These are phyloP conservation scores for Eupithecia vulgata DNA, from an alignment of 2,888 invertebrate species.

Conservation along the genomic window DNA sequence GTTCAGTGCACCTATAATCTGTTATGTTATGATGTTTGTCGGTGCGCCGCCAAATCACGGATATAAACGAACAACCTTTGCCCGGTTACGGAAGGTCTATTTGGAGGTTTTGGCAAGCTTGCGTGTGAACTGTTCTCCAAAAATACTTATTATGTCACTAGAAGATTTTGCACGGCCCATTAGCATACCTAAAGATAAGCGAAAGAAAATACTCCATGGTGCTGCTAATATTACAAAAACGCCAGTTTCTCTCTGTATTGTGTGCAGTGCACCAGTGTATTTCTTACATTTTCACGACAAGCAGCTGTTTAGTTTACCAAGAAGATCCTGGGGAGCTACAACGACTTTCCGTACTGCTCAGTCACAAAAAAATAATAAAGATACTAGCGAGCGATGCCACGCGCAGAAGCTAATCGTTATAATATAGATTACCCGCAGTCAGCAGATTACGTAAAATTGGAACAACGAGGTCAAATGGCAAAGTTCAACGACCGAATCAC, in stretches of 20 bases:
- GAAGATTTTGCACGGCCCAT: background rate
- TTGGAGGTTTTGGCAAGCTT: background rate
- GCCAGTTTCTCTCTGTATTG: background rate
- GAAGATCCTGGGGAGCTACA: background rate
- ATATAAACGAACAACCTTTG: constrained; percentile 42
- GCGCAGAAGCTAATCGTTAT: background rate
- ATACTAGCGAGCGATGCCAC: background rate
- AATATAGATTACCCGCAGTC: background rate
- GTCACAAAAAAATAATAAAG: constrained; percentile 1
- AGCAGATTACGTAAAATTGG: constrained; percentile 6
- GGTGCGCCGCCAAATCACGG: constrained; percentile 47
- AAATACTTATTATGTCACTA: background rate
- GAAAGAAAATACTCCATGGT: background rate
- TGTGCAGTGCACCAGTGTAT: background rate
- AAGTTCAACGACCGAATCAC: constrained; percentile 28
- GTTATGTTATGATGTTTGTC: constrained; percentile 38
- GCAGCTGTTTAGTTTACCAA: background rate
- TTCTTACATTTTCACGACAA: background rate
- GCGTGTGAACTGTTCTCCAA: background rate
- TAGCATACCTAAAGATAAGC: background rate
- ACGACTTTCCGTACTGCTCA: background rate
- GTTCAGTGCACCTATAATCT: constrained; percentile 69
- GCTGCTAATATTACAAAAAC: background rate
- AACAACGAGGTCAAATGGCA: constrained; percentile 29
- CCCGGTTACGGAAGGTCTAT: constrained; percentile 18